Base-by-base conservation (phyloP, 2,888 invertebrate genomes). In the Leptinotarsa juncta region DNA sequence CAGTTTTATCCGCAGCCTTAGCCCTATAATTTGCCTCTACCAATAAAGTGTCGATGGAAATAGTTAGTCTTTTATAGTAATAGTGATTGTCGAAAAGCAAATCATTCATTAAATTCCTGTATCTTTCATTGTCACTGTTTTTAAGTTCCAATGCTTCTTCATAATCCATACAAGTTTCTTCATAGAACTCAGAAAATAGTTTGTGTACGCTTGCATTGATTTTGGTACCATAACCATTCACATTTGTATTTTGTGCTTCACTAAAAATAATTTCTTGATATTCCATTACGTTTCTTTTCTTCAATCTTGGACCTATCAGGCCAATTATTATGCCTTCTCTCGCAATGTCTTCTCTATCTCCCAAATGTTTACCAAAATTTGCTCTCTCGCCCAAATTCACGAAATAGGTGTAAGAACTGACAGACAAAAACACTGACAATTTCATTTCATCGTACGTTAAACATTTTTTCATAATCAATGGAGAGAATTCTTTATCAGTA, bases 11-110 rank as follows among this genome's bases (percentile, higher is more conserved):
- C 2, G 85, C 88, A 0, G 86, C 87, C 12, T 85, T 85, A 0
- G 91, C 93, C 49, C 93, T 87, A 0, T 88, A 86, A 75, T 93
- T 90, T 0, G 92, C 92, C 77, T 94, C 94, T 18, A 93, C 81
- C 1, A 94, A 83, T 48, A 92, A 87, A 15, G 91, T 90, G 78
- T 94, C 94, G 4, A 92, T 90, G 1, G 91, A 85, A 12, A 92
- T 88, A 42, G 89, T 87, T 60, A 91, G 84, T 53, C 92, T 87
- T 78, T 90, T 90, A 79, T 89, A 89, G 80, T 89, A 91, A 57
- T 83, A 74, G 14, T 75, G 65, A 70, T 83, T 83, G 75, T 85
- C 83, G 60, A 85, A 83, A 85, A 86, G 67, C 83, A 86, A 69
- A 23, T 73, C 77, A 5, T 73, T 73, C 18, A 67, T 53, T 15